phyloP scores from a whole-genome alignment of 2,888 invertebrate genomes.

The Dryadula phaetusa region DNA sequence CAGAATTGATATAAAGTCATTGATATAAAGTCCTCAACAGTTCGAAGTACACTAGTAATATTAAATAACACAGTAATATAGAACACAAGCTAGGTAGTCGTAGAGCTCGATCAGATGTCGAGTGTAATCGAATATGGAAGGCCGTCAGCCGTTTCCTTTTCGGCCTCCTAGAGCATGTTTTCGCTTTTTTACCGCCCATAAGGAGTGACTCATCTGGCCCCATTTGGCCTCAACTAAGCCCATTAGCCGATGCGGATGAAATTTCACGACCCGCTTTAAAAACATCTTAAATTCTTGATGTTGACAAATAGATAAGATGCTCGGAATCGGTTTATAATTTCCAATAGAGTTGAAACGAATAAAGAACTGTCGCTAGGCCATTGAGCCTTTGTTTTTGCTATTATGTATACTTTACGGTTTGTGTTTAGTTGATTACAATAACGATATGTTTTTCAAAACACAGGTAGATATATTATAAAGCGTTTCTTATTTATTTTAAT shows the following conservation, averaged over 20 bases:
- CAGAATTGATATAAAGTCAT: too few species aligned
- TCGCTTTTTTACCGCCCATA: slow-evolving; percentile 39
- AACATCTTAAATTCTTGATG: slow-evolving; percentile 23
- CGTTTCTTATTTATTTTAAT: too few species aligned
- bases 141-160: slow-evolving; percentile 37
- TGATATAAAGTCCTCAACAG: background rate
- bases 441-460: background rate
- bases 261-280: slow-evolving; percentile 34
- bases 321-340: background rate
- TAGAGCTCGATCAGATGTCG: slow-evolving; percentile 11
- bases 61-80: background rate
- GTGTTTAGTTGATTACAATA: background rate
- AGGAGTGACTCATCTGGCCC: slow-evolving; percentile 38
- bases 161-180: slow-evolving; percentile 39
- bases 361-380: background rate
- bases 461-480: too few species aligned
- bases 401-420: background rate
- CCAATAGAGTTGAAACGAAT: background rate
- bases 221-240: slow-evolving; percentile 30
- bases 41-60: background rate
- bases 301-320: slow-evolving; percentile 18
- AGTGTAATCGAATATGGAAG: slow-evolving; percentile 35
- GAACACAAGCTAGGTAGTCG: background rate
- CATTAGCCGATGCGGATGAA: slow-evolving; percentile 36
- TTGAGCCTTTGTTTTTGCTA: background rate